Base-by-base conservation (phyloP, 2,113 vertebrate genomes). In the Sprattus sprattus region DNA sequence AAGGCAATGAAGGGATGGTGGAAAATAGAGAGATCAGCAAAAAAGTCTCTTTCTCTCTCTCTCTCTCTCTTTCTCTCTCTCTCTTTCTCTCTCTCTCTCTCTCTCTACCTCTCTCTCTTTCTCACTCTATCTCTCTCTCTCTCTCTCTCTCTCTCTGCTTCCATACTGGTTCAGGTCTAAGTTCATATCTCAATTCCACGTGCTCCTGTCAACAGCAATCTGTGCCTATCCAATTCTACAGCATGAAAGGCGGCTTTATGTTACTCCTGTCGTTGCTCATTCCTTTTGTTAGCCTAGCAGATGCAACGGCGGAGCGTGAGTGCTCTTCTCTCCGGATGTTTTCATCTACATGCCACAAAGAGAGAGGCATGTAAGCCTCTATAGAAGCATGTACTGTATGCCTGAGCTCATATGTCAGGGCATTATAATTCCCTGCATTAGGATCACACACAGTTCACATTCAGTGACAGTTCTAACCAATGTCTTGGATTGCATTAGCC, bases 181-280 rank as follows among this genome's bases (percentile, higher is more conserved):
- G 67, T 39, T 75, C 67, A 75, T 32, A 75, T 75, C 67, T 75
- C 67, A 75, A 75, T 75, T 75, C 13, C 67, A 75, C 67, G 39
- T 75, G 67, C 28, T 75, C 67, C 67, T 39, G 67, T 75, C 67
- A 75, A 67, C n/a, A 28, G 25, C 67, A 75, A 32, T 75, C 67
- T 39, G 28, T 32, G 13, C 67, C 60, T 67, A 67, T 67, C 6
- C 60, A 28, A n/a, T 3, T 67, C 60, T 67, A 75, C 32, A 39
- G 10, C 67, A 75, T 75, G 67, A 75, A 75, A 75, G 67, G 67
- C 67, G 39, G 67, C 67, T 75, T 75, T 75, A 75, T 75, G 67
- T 3, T 32, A 39, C 67, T 13, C 28, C 67, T 75, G 67, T 75
- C 28, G 28, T 15, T 15, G 67, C 67, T 75, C 10, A 3, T 15